Base-by-base conservation (phyloP, 2,888 invertebrate genomes). In the Ectemnius continuus region DNA sequence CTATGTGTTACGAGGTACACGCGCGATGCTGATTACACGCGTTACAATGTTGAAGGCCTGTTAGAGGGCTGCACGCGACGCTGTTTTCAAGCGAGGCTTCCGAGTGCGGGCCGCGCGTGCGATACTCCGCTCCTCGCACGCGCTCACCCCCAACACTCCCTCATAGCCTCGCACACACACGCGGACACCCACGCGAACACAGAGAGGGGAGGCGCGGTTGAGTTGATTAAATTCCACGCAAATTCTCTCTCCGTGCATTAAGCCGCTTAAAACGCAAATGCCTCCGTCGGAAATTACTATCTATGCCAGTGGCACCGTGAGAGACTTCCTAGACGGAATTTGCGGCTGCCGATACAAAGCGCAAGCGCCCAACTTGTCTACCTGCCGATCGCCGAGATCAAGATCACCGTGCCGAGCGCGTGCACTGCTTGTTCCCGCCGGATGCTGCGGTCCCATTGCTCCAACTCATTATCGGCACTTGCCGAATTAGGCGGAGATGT, bases 201-300 rank as follows among this genome's bases (percentile, higher is more conserved):
- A 13, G n/a, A n/a, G 23, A 23, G 23, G 23, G 48, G 1, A 16
- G 14, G 11, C 8, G 36, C 69, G 76, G 70, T 56, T 56, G 72
- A 75, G 78, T 84, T 84, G 84, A 84, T 84, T 84, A 84, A 84
- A 84, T 84, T 84, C 84, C 84, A 68, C 67, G 78, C 75, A 82
- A 85, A 83, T 85, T 84, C 83, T 79, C 83, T 77, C 74, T 76
- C 79, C 76, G 74, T 76, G 76, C 78, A 76, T 80, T 76, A 80
- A 76, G 76, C 80, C 63, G 84, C 78, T 83, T 80, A 83, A 83
- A 83, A 81, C 75, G 76, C 71, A 64, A 79, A 83, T 78, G 71
- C 79, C 78, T 62, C 46, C 69, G 73, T 36, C 61, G 74, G 69
- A 77, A 83, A 83, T 83, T 83, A 76, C 68, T 71, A 79, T 64